Conservation (phyloP, 2,888 invertebrate species). For the Schrankia costaestrigalis region DNA sequence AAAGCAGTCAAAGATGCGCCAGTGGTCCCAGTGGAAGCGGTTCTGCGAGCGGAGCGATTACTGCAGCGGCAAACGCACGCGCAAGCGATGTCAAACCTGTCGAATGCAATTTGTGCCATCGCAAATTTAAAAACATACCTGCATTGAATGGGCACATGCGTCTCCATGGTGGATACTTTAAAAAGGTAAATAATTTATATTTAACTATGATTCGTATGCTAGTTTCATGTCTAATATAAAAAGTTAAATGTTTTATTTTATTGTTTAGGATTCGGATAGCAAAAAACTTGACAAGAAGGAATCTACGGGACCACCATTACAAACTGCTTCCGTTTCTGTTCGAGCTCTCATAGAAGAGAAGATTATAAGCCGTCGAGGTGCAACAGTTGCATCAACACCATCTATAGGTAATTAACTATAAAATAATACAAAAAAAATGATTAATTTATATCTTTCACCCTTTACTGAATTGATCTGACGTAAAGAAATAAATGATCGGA, state of each 20-base stretch:
- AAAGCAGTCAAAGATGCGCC: conserved; percentile 61
- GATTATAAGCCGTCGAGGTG: conserved; percentile 92
- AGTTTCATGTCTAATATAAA: no score
- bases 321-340: conserved; percentile 95
- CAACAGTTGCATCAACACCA: conserved; percentile 51
- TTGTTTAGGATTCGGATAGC: conserved; percentile 87
- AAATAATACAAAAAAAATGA: no score
- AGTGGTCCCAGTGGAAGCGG: conserved; percentile 49
- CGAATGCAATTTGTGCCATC: conserved; percentile 96
- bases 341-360: conserved; percentile 95
- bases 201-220: no score
- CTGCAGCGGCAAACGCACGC: conserved; percentile 44
- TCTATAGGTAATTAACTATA: conserved; percentile 44
- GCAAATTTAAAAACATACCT: conserved; percentile 98
- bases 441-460: no score
- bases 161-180: conserved; percentile 97
- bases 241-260: not conserved
- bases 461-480: no score
- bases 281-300: conserved; percentile 94
- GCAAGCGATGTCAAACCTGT: conserved; percentile 90
- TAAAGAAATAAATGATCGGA: no score
- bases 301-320: conserved; percentile 89
- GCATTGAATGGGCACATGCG: conserved; percentile 99
- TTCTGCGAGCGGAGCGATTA: conserved; percentile 40
- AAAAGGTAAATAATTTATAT: no score